Evolutionary conservation across 2,113 vertebrate genomes (phyloP).

Genomic region (Dolichotis patagonum): DNA sequence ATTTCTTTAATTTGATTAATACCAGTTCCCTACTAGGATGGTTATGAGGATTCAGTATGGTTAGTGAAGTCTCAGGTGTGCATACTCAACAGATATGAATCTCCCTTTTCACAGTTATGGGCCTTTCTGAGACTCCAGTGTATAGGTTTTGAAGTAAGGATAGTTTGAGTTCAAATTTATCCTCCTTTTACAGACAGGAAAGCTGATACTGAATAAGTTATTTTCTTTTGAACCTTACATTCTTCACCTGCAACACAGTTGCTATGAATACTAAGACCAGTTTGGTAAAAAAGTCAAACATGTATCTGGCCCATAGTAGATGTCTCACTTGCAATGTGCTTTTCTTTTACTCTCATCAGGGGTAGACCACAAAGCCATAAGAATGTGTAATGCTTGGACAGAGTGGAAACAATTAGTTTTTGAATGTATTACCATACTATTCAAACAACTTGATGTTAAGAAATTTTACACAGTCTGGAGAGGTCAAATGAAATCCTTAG

Average conservation of each 20-base stretch:
- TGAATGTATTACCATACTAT: neutral
- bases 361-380: neutral
- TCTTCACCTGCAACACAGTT: neutral
- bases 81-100: neutral
- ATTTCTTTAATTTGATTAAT: slow-evolving; percentile 10
- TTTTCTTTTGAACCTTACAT: neutral
- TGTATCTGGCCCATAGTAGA: neutral
- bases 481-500: neutral
- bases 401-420: neutral
- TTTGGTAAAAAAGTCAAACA: neutral
- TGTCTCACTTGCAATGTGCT: neutral
- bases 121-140: neutral
- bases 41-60: neutral
- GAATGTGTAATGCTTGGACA: neutral
- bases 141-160: neutral
- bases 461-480: neutral
- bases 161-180: slow-evolving; percentile 23
- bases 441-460: neutral
- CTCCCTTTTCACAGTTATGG: neutral
- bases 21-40: neutral
- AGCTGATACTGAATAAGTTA: neutral
- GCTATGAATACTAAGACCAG: neutral
- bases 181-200: neutral
- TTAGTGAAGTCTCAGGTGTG: neutral
- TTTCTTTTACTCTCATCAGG: neutral